A percentile compares a stretch with the other conserved stretches of the same genome.
Evolutionary conservation across 35 echinoderm and acorn worm genomes (phyloP).

Genomic region (Diadema setosum): DNA sequence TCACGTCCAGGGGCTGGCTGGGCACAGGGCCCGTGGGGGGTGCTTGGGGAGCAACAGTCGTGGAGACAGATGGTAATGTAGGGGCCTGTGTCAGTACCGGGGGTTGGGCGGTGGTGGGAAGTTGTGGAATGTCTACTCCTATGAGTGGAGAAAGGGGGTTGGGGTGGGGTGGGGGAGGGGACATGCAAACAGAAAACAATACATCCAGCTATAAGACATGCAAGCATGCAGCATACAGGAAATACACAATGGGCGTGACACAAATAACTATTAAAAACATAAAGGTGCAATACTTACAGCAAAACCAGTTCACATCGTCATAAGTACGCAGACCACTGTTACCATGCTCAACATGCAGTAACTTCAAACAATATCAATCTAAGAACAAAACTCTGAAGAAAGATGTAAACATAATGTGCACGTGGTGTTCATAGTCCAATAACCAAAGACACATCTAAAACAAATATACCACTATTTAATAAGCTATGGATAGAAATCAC

Average conservation of each 20-base stretch:
- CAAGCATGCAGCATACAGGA: neutral
- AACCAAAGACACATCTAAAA: too few species aligned
- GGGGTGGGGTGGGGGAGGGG: neutral
- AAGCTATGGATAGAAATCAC: too few species aligned
- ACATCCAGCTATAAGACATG: neutral
- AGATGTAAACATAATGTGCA: too few species aligned
- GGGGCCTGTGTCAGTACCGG: neutral
- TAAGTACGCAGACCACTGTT: too few species aligned
- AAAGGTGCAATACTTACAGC: neutral
- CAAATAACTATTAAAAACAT: neutral
- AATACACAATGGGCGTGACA: neutral
- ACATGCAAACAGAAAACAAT: neutral
- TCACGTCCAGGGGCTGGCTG: neutral
- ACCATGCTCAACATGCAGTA: too few species aligned
- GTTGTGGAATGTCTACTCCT: neutral
- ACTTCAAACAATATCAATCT: too few species aligned
- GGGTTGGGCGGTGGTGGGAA: neutral
- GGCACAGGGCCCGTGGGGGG: conserved; percentile 17
- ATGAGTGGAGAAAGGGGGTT: neutral
- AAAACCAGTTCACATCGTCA: too few species aligned
- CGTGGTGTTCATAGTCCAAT: too few species aligned
- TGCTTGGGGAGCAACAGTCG: neutral
- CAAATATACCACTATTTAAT: too few species aligned
- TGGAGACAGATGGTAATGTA: neutral
- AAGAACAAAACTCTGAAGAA: too few species aligned